Base-by-base conservation (phyloP, 2,797 vertebrate species). In the Intellagama lesueurii region DNA sequence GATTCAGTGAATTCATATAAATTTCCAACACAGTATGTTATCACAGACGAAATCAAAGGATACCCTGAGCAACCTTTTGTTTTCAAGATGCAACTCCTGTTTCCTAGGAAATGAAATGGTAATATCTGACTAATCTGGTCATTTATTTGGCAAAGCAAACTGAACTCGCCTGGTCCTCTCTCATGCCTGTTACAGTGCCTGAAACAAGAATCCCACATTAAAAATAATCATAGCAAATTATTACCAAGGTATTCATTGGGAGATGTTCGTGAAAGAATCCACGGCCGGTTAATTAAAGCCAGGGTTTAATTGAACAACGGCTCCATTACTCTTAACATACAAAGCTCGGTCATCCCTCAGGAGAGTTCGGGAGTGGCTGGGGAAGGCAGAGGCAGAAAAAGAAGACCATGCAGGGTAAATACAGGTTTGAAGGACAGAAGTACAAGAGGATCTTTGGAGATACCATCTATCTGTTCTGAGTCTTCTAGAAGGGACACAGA, bases 81-180 rank as follows among this genome's bases (percentile, higher is more conserved):
- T 69, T 80, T 85, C 81, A 68, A 92, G n/a, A 0, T 40, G n/a
- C 77, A 90, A 56, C 35, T 64, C n/a, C 78, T 60, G 68, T 40
- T 88, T 3, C 69, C 49, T 32, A 68, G 73, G 90, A 88, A 89
- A 16, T 19, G 66, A 60, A 83, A 77, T 77, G 56, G 78, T 90
- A 91, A 49, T 24, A 87, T 88, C 87, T 82, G 90, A 75, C 6
- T 35, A 0, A 35, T 0, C 81, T 14, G 16, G 16, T 0, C 2
- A 85, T 49, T 73, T 83, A 30, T 22, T 32, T 26, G 69, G 16
- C 4, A 52, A 19, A 70, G 47, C 44, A 19, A 35, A 16, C 47
- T 2, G 83, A 44, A 28, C 12, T 28, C 24, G 16, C 83, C 17
- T 26, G 26, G 0, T 22, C 52, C 5, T 68, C 1, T 44, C 35